These are phyloP conservation scores for Gymnogyps californianus DNA, from an alignment of 2,113 vertebrate genomes.

Conservation along the genomic window DNA sequence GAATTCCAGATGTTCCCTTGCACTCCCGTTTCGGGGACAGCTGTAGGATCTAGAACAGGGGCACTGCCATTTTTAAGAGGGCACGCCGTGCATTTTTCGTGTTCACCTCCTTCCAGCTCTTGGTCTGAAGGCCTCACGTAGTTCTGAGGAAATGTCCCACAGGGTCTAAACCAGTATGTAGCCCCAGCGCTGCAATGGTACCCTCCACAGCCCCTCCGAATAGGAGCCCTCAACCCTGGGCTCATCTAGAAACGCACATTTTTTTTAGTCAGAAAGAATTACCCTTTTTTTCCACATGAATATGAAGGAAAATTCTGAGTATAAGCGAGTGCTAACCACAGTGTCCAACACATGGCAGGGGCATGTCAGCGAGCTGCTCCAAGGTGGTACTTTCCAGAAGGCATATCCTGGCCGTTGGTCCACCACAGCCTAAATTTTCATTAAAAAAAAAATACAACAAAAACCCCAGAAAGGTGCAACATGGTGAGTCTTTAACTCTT, in stretches of 20 bases:
- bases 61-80: neutral
- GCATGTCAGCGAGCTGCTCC: neutral
- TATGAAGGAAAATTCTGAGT: constrained; percentile 31
- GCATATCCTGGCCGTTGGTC: neutral
- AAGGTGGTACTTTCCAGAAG: constrained; percentile 29
- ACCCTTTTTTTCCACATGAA: constrained; percentile 46
- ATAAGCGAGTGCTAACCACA: neutral
- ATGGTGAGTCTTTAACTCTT: neutral
- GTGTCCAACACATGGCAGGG: neutral
- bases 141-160: neutral
- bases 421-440: neutral
- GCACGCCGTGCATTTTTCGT: neutral
- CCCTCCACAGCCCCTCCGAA: neutral
- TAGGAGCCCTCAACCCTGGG: neutral
- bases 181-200: neutral
- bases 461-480: neutral
- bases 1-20: neutral
- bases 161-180: neutral
- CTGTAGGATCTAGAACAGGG: neutral
- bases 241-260: neutral
- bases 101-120: neutral
- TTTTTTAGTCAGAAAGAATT: constrained; percentile 47
- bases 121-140: neutral
- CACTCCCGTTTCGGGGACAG: neutral
- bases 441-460: neutral